phyloP scores from a whole-genome alignment of 2,113 vertebrate species.

The Chaetorhynchus papuensis region DNA sequence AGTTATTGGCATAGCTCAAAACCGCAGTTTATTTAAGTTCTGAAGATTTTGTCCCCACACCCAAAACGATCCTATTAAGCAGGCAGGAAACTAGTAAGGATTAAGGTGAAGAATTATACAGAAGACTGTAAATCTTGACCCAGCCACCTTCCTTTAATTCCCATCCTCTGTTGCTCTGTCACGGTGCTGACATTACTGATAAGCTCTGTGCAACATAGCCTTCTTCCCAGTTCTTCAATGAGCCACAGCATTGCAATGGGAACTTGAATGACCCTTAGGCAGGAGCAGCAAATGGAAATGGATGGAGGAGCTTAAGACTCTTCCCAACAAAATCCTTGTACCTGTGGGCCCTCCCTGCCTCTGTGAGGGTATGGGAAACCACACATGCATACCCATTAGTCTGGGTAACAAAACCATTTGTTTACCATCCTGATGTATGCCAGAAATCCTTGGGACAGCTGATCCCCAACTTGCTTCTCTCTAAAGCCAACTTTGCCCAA shows the following conservation, averaged over 20 bases:
- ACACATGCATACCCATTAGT: accelerated
- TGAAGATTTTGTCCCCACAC: not conserved
- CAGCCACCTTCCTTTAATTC: not conserved
- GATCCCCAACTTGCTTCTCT: not conserved
- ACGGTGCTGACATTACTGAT: not conserved
- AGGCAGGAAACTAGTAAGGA: not conserved
- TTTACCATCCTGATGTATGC: not conserved
- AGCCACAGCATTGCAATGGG: not conserved
- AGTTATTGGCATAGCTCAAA: not conserved
- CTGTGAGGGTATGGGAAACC: not conserved
- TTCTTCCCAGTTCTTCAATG: not conserved
- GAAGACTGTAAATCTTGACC: not conserved
- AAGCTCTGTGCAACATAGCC: not conserved
- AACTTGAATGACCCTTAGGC: not conserved
- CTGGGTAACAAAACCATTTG: not conserved
- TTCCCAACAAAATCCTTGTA: not conserved
- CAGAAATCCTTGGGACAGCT: not conserved
- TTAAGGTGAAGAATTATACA: not conserved
- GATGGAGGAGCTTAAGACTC: not conserved
- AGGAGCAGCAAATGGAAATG: not conserved
- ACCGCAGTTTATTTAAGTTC: not conserved
- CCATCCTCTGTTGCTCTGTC: not conserved
- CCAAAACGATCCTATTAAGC: not conserved
- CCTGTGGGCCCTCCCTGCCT: not conserved
- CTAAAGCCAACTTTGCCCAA: not conserved